phyloP scores from a whole-genome alignment of 2,797 vertebrate species.

The Dendrocincla tyrannina region DNA sequence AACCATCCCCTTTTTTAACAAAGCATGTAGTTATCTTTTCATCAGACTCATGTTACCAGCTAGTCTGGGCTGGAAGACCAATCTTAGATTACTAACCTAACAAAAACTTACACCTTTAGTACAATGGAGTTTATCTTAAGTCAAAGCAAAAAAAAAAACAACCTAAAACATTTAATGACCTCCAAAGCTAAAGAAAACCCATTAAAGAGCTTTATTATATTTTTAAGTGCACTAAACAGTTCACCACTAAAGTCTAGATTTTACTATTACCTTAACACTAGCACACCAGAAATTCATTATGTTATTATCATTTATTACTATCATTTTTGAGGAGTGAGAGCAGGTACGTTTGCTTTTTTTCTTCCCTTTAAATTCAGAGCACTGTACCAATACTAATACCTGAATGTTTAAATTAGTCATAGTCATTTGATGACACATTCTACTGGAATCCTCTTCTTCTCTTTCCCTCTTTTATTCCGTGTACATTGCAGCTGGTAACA shows the following conservation, averaged over 20 bases:
- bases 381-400: neutral
- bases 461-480: constrained; percentile 43
- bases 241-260: neutral
- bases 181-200: neutral
- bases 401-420: constrained; percentile 33
- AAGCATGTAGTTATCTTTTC: constrained; percentile 14
- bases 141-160: neutral
- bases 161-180: neutral
- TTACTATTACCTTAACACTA: neutral
- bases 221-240: neutral
- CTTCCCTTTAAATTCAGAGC: neutral
- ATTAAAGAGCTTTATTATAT: neutral
- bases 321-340: neutral
- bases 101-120: constrained; percentile 3
- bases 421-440: constrained; percentile 48
- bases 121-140: neutral
- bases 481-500: constrained; percentile 49
- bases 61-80: neutral
- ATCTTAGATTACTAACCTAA: neutral
- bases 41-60: neutral
- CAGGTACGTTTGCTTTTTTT: neutral
- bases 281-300: neutral
- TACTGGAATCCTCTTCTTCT: constrained; percentile 42
- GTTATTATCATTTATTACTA: neutral
- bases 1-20: neutral